These are phyloP conservation scores for Crenuchus spilurus DNA, from an alignment of 2,797 vertebrate species.

Conservation along the genomic window DNA sequence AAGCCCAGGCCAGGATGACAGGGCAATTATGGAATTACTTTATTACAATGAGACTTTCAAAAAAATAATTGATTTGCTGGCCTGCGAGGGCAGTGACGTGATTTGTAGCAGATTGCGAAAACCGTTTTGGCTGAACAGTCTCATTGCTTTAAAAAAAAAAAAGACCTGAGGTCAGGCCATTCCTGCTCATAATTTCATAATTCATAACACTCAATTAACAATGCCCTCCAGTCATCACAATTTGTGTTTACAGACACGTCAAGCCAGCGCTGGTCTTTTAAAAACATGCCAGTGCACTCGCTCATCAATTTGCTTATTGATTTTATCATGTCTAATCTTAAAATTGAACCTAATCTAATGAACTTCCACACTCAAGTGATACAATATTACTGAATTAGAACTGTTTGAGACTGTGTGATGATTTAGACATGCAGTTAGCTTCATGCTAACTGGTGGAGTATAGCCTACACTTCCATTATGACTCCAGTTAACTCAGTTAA, in stretches of 20 bases:
- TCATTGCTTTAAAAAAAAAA: constrained; percentile 29
- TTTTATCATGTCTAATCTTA: too few relatives aligned
- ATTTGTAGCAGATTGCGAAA: constrained; percentile 35
- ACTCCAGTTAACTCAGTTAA: too few relatives aligned
- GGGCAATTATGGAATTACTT: constrained; percentile 59
- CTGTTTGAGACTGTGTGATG: too few relatives aligned
- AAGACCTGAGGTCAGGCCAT: not conserved
- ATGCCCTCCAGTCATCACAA: not conserved
- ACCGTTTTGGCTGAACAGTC: not conserved
- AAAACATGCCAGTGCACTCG: not conserved
- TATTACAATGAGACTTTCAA: constrained; percentile 56
- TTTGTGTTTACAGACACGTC: constrained; percentile 15
- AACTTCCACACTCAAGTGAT: too few relatives aligned
- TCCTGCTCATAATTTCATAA: constrained; percentile 16
- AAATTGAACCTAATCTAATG: too few relatives aligned
- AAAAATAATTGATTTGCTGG: constrained; percentile 65
- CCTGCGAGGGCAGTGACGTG: constrained; percentile 36
- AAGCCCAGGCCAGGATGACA: constrained; percentile 61
- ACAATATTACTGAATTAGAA: too few relatives aligned
- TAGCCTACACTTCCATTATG: too few relatives aligned
- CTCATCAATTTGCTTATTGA: too few relatives aligned
- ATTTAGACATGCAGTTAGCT: too few relatives aligned
- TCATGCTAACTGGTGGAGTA: too few relatives aligned
- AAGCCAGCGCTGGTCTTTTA: not conserved
- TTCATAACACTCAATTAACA: constrained; percentile 50